Evolutionary conservation across 2,113 vertebrate species (phyloP), one percentile per base, ranked within the genome.

Genomic region (Canis aureus): DNA sequence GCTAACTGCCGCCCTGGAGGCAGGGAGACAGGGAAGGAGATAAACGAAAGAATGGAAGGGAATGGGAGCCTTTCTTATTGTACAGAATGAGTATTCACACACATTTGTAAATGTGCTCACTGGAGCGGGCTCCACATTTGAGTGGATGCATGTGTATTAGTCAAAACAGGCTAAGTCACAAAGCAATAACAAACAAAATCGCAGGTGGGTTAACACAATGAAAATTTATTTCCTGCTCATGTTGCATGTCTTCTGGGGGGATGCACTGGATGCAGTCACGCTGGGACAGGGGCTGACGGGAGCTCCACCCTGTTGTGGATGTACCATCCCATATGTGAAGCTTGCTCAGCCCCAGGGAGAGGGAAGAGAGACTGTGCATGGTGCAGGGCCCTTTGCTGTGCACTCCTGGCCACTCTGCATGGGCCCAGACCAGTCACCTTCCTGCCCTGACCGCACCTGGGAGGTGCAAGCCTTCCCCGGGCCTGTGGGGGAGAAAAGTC

Each of bases 241-340:
- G 0, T 22, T 3, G 7, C 11, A 2, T 1, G 25, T 17, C 25
- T 27, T 22, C 1, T 0, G 16, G 4, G 7, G 22, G 53, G 35
- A n/a, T 0, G 0, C 22, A 0, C 51, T 29, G 2, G 27, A 16
- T 2, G 1, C 0, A 17, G 49, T 4, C 17, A 6, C 23, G 13
- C 1, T 0, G 35, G 35, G 29, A 32, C 10, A 17, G 5, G 4
- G 53, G 35, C 23, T 51, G 84, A 11, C 0, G 1, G 38, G 67
- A 27, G 0, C 38, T 3, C 51, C 53, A 3, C 19, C 13, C 0
- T 3, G 0, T 6, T 13, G 1, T 6, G n/a, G 38, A 32, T 7
- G 8, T 19, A 49, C 8, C 74, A 6, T 8, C 73, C 1, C 0
- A 17, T 3, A 11, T 3, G 2, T 55, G 60, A 0, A 1, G 83